Percentiles rank a stretch among this genome's conserved stretches.
Evolutionary conservation across 2,113 vertebrate species (phyloP).

Genomic region (Nibea albiflora): DNA sequence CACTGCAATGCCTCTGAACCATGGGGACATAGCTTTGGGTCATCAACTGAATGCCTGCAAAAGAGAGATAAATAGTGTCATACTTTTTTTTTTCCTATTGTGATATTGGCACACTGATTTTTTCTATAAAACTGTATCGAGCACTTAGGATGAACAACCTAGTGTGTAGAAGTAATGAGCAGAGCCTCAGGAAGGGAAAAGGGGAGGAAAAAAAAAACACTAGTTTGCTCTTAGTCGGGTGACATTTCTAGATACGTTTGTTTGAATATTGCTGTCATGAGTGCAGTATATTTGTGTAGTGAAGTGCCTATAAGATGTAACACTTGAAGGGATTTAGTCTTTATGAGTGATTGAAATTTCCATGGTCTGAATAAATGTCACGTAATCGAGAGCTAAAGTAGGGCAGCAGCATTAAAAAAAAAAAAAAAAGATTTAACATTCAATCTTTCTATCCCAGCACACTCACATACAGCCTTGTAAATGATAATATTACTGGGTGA

Average conservation of each 20-base stretch:
- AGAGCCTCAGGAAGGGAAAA: constrained; percentile 3
- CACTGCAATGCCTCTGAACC: constrained; percentile 11
- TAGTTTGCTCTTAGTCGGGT: constrained; percentile 7
- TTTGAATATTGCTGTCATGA: constrained; percentile 26
- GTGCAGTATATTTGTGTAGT: constrained; percentile 30
- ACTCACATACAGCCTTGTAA: background rate
- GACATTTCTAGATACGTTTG: constrained; percentile 37
- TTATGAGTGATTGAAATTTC: constrained; percentile 20
- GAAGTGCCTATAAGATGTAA: constrained; percentile 31
- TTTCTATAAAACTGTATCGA: constrained; percentile 25
- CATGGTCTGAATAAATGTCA: constrained; percentile 42
- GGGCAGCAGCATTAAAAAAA: background rate
- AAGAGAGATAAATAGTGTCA: constrained; percentile 46
- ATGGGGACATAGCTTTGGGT: constrained; percentile 40
- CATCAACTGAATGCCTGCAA: constrained; percentile 52
- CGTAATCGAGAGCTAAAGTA: background rate
- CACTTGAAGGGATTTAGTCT: constrained; percentile 29
- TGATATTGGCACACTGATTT: constrained; percentile 43
- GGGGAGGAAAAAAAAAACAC: background rate
- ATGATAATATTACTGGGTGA: background rate
- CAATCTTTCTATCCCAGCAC: constrained; percentile 1
- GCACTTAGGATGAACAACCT: constrained; percentile 19
- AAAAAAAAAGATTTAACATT: background rate
- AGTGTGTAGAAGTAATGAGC: constrained; percentile 22
- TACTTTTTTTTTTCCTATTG: constrained; percentile 51